phyloP scores from a whole-genome alignment of 2,113 vertebrate species.

The Eulemur rufifrons region DNA sequence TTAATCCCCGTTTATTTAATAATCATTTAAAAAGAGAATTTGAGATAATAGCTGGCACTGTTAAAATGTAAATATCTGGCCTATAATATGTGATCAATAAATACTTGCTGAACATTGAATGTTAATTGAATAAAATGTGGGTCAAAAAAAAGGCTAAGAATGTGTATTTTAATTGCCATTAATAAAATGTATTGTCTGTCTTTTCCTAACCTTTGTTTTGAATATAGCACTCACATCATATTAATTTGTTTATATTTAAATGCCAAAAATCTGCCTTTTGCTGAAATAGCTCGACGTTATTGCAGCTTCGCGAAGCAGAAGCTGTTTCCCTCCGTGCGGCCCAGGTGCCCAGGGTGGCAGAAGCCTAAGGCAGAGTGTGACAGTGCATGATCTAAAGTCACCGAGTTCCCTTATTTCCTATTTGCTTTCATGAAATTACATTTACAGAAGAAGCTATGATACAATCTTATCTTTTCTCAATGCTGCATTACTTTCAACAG shows the following conservation, averaged over 20 bases:
- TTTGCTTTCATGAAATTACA: neutral
- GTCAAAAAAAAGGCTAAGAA: neutral
- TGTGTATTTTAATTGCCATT: neutral
- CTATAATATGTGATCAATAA: neutral
- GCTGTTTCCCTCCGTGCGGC: neutral
- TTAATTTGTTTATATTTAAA: slow-evolving; percentile 41
- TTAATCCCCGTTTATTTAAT: neutral
- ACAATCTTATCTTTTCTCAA: neutral
- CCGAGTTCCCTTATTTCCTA: neutral
- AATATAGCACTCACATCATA: neutral
- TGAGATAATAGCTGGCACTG: neutral
- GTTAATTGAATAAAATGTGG: neutral
- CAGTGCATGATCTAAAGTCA: neutral
- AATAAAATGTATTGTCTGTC: neutral
- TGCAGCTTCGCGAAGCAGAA: neutral
- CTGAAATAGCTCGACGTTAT: neutral
- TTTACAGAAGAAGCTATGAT: neutral
- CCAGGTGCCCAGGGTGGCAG: neutral
- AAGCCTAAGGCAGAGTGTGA: neutral
- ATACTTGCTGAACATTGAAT: neutral
- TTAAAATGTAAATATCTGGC: neutral
- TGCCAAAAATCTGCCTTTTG: neutral
- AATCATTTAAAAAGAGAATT: neutral
- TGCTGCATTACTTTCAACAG: neutral
- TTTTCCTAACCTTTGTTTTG: neutral